Conservation (phyloP, 2,888 invertebrate species). For the Eugnorisma glareosa region DNA sequence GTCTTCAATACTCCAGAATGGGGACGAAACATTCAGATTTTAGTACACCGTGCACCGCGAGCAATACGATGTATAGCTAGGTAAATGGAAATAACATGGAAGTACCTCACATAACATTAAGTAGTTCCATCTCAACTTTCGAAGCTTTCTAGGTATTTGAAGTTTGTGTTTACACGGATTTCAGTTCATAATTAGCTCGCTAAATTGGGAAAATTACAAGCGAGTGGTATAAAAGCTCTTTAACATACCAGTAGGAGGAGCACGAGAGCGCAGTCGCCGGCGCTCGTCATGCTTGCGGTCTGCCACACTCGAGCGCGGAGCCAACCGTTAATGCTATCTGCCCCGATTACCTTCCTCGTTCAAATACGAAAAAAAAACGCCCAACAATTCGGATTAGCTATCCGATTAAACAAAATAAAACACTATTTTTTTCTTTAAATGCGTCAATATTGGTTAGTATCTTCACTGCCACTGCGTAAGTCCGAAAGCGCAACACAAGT, state of each 20-base stretch:
- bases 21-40: slow-evolving; percentile 62
- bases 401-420: slow-evolving; percentile 62
- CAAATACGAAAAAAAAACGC: slow-evolving; percentile 81
- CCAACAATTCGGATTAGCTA: slow-evolving; percentile 59
- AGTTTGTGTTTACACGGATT: background rate
- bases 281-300: slow-evolving; percentile 90
- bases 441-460: slow-evolving; percentile 49
- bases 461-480: slow-evolving; percentile 72
- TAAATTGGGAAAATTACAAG: slow-evolving; percentile 16
- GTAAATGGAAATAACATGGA: slow-evolving; percentile 42
- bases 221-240: slow-evolving; percentile 34
- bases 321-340: slow-evolving; percentile 90
- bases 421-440: slow-evolving; percentile 64
- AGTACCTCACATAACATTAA: background rate
- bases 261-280: slow-evolving; percentile 85
- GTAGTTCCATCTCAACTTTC: slow-evolving; percentile 29
- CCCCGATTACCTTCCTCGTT: slow-evolving; percentile 89
- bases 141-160: slow-evolving; percentile 1
- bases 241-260: slow-evolving; percentile 85
- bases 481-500: slow-evolving; percentile 59
- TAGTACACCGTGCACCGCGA: slow-evolving; percentile 47
- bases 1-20: slow-evolving; percentile 65
- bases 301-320: slow-evolving; percentile 89
- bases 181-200: background rate
- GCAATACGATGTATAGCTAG: slow-evolving; percentile 45